These are phyloP conservation scores for Xiphorhynchus elegans DNA, from an alignment of 2,113 vertebrate genomes.

Conservation along the genomic window DNA sequence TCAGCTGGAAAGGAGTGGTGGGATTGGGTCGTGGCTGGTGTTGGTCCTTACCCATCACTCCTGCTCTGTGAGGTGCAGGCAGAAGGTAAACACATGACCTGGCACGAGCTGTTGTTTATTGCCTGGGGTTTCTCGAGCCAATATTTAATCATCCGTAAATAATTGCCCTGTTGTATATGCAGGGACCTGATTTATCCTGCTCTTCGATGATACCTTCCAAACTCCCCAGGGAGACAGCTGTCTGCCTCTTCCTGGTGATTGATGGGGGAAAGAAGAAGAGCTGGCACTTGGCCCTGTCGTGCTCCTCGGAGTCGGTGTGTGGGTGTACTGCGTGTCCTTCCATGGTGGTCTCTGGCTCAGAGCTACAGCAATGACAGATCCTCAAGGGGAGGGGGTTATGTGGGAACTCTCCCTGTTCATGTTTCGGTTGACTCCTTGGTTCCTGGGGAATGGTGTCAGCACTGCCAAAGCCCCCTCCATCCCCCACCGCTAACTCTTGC, in stretches of 20 bases:
- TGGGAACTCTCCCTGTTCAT: not conserved
- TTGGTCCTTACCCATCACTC: not conserved
- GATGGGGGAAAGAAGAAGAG: conserved; percentile 21
- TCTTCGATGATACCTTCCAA: conserved; percentile 11
- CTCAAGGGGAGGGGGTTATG: not conserved
- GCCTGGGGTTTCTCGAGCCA: not conserved
- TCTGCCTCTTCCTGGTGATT: not conserved
- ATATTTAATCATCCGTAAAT: not conserved
- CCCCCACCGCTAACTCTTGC: not conserved
- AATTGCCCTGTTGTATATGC: not conserved
- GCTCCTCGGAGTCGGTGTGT: not conserved
- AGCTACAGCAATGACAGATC: not conserved
- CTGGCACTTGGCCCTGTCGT: not conserved
- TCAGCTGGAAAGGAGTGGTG: not conserved
- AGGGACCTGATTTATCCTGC: conserved; percentile 36
- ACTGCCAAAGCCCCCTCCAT: rapidly evolving
- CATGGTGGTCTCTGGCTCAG: conserved; percentile 10
- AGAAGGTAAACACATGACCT: not conserved
- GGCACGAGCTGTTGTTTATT: not conserved
- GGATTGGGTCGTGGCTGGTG: not conserved
- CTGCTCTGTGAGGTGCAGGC: not conserved
- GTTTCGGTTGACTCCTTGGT: not conserved
- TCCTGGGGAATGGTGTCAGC: not conserved
- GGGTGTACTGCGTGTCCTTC: not conserved
- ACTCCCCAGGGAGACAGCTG: not conserved